These are phyloP conservation scores for Eulemur albifrons DNA, from an alignment of 2,797 vertebrate species.

Conservation along the genomic window DNA sequence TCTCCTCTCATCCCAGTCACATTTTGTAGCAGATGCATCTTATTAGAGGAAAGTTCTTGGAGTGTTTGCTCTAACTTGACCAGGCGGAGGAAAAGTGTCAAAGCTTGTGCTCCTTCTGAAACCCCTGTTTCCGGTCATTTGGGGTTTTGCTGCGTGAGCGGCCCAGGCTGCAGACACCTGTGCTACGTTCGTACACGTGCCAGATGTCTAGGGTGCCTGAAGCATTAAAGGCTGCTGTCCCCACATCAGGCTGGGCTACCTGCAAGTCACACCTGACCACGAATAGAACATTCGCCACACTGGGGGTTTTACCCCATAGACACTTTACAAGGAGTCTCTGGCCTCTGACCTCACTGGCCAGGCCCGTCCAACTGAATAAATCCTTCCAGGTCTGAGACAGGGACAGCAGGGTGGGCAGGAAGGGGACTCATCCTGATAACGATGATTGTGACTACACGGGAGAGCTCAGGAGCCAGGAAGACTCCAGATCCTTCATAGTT, in stretches of 20 bases:
- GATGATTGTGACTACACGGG: neutral
- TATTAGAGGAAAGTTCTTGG: neutral
- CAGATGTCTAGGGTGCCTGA: neutral
- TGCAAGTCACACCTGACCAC: neutral
- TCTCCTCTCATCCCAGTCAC: neutral
- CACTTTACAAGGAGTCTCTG: neutral
- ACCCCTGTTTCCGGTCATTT: neutral
- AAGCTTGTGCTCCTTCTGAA: neutral
- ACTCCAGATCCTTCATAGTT: neutral
- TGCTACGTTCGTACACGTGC: neutral
- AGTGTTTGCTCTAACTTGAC: neutral
- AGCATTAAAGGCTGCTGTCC: neutral
- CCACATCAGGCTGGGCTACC: neutral
- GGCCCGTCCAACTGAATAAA: neutral
- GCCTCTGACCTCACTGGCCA: neutral
- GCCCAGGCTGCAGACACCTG: neutral
- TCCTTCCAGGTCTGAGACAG: neutral
- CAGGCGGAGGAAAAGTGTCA: neutral
- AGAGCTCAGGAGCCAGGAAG: neutral
- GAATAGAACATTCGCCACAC: neutral
- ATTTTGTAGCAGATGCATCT: neutral
- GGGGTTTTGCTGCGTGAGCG: neutral
- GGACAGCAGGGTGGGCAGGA: neutral
- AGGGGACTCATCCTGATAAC: neutral
- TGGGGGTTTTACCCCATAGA: neutral